Evolutionary conservation across 92 coral and sea anemone species (phyloP).

Genomic region (Metridium senile): DNA sequence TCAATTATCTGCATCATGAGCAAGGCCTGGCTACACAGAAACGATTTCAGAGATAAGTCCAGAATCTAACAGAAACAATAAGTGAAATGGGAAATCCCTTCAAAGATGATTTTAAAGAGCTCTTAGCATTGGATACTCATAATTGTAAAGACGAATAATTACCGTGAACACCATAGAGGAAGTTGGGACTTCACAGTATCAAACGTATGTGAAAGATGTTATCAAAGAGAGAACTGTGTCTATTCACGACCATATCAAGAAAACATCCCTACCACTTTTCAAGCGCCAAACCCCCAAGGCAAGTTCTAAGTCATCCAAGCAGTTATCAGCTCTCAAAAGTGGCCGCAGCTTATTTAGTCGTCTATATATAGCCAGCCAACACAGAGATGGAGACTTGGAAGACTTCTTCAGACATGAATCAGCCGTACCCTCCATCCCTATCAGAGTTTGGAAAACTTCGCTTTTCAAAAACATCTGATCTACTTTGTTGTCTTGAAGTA

Average conservation of each 20-base stretch:
- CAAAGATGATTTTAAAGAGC: constrained; percentile 55
- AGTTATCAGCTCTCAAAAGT: constrained; percentile 48
- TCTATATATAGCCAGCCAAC: constrained; percentile 55
- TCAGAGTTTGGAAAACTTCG: constrained; percentile 55
- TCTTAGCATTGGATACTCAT: constrained; percentile 52
- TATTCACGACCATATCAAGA: constrained; percentile 58
- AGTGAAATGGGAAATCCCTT: constrained; percentile 62
- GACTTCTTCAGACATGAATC: constrained; percentile 55
- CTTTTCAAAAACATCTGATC: constrained; percentile 46
- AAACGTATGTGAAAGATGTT: constrained; percentile 30
- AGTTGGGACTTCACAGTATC: constrained; percentile 33
- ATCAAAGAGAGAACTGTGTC: constrained; percentile 40
- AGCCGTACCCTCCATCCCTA: constrained; percentile 55
- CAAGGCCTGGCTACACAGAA: constrained; percentile 40
- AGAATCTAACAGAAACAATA: constrained; percentile 28
- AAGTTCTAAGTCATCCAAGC: constrained; percentile 41
- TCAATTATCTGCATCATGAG: constrained; percentile 43
- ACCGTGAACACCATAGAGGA: constrained; percentile 33
- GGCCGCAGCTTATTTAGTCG: constrained; percentile 47
- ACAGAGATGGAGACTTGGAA: constrained; percentile 45
- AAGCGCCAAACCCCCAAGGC: constrained; percentile 36
- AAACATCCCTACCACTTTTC: constrained; percentile 49
- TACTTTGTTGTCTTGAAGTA: constrained; percentile 29
- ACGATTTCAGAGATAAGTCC: constrained; percentile 39
- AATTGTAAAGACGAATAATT: constrained; percentile 47